phyloP scores from a whole-genome alignment of 2,113 vertebrate genomes.

The Nothoprocta perdicaria region DNA sequence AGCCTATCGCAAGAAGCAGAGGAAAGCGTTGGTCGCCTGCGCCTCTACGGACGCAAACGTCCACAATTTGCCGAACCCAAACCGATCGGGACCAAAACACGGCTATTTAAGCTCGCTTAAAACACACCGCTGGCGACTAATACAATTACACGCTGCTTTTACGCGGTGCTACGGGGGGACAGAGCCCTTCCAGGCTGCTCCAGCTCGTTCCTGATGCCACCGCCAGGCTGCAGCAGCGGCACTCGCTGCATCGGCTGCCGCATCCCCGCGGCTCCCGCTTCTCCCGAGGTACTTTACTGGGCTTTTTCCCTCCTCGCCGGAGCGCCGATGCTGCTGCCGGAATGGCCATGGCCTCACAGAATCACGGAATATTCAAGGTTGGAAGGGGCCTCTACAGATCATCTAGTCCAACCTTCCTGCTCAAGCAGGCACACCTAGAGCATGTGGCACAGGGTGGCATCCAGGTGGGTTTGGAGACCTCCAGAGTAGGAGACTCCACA shows the following conservation, averaged over 20 bases:
- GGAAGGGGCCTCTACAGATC: no score
- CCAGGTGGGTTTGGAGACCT: no score
- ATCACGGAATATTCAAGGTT: no score
- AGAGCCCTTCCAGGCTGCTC: accelerated
- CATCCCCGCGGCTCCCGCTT: background rate
- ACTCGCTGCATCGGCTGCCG: no score
- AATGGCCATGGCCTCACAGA: no score
- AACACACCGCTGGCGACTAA: background rate
- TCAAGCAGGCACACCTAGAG: no score
- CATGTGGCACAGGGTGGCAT: no score
- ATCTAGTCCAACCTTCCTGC: no score
- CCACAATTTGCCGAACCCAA: background rate
- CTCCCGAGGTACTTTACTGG: background rate
- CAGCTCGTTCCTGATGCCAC: background rate
- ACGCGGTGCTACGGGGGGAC: no score
- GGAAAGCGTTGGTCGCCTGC: accelerated
- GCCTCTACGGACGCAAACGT: accelerated
- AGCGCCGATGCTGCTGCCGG: background rate
- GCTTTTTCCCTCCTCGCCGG: background rate
- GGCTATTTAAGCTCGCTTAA: background rate
- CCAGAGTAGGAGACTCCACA: no score
- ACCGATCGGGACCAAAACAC: background rate
- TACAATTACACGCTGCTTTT: background rate
- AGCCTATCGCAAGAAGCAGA: background rate
- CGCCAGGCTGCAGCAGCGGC: background rate